Conservation (phyloP, 2,797 vertebrate species). For the Miichthys miiuy region DNA sequence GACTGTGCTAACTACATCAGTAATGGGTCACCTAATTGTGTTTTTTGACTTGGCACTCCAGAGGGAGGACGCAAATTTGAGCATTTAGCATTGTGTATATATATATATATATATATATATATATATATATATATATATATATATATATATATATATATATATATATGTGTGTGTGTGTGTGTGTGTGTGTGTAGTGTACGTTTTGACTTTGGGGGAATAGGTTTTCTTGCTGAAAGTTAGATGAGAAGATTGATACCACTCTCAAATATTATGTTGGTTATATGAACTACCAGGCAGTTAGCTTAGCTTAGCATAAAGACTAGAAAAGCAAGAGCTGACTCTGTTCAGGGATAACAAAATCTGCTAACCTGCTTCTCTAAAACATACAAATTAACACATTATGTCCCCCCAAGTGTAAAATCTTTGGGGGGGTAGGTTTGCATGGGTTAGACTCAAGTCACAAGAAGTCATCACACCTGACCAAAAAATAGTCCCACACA, state of each 20-base stretch:
- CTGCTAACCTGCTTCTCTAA: background rate
- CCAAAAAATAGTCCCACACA: background rate
- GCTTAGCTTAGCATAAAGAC: slow-evolving; percentile 5
- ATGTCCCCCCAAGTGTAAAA: background rate
- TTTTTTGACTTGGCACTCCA: slow-evolving; percentile 13
- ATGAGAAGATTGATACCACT: background rate
- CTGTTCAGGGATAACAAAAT: background rate
- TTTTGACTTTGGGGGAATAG: slow-evolving; percentile 18
- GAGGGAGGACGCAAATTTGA: background rate
- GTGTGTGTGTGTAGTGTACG: slow-evolving; percentile 4
- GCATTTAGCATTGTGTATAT: background rate
- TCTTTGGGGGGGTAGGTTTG: slow-evolving; percentile 22
- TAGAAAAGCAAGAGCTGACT: background rate
- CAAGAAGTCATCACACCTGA: background rate
- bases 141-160: too few species aligned
- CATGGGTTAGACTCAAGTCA: background rate
- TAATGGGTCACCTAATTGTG: slow-evolving; percentile 60
- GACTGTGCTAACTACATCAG: slow-evolving; percentile 36
- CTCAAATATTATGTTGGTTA: background rate
- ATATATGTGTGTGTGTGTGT: too few species aligned
- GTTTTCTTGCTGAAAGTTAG: background rate
- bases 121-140: too few species aligned
- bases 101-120: too few species aligned
- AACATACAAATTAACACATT: background rate
- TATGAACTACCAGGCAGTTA: slow-evolving; percentile 1